Conservation (phyloP, 1,140 invertebrate species). For the Wasmannia auropunctata region DNA sequence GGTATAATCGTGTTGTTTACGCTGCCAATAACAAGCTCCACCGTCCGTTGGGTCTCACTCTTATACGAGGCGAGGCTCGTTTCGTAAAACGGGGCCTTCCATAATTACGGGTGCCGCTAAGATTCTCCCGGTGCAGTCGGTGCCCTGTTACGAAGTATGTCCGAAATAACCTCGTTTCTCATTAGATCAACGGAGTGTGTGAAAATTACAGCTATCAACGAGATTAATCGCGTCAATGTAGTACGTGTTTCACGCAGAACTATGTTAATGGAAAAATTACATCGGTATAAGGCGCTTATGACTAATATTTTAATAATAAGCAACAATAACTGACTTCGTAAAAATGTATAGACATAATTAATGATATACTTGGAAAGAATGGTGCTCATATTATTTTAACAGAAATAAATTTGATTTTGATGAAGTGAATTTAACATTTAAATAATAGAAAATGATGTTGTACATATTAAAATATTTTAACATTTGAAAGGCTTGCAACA, state of each 20-base stretch:
- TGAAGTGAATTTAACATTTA: not conserved
- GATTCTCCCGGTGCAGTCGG: slow-evolving; percentile 50
- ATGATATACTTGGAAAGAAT: not conserved
- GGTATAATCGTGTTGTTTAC: slow-evolving; percentile 72
- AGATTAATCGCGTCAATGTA: slow-evolving; percentile 26
- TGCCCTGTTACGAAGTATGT: slow-evolving; percentile 52
- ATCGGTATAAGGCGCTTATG: not conserved
- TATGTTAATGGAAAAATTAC: slow-evolving; percentile 54
- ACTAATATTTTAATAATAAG: no score
- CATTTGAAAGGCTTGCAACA: not conserved
- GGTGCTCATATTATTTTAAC: not conserved
- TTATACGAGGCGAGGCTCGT: not conserved
- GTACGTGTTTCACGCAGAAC: not conserved
- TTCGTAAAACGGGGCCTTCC: slow-evolving; percentile 60
- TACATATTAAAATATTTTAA: not conserved
- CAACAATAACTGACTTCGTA: no score
- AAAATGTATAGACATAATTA: slow-evolving; percentile 21
- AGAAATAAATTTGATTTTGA: not conserved
- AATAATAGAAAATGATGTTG: not conserved
- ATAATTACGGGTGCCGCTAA: slow-evolving; percentile 63
- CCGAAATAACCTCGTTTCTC: slow-evolving; percentile 39
- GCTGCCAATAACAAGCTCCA: slow-evolving; percentile 66
- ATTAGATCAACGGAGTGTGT: slow-evolving; percentile 47
- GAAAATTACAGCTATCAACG: slow-evolving; percentile 49
- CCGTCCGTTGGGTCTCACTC: not conserved